Evolutionary conservation across 2,113 vertebrate genomes (phyloP).

Genomic region (Protobothrops mucrosquamatus): DNA sequence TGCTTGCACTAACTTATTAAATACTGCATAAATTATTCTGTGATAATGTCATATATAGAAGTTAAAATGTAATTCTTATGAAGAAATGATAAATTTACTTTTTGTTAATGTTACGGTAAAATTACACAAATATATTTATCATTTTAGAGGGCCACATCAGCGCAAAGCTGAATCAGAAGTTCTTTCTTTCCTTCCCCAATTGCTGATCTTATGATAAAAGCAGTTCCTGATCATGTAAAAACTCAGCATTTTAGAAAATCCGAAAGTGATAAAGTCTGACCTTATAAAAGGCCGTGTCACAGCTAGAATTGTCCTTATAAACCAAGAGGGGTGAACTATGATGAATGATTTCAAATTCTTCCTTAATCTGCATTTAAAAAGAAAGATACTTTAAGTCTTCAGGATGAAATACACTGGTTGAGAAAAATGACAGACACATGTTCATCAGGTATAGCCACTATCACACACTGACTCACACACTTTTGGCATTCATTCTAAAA

Average conservation of each 20-base stretch:
- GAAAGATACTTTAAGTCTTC: slow-evolving; percentile 3
- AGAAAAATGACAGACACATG: not conserved
- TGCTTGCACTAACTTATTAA: not conserved
- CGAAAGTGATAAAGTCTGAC: slow-evolving; percentile 61
- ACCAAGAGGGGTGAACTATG: slow-evolving; percentile 97
- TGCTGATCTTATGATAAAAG: not conserved
- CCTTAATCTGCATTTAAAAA: slow-evolving; percentile 77
- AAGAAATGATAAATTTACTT: not conserved
- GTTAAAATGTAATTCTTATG: not conserved
- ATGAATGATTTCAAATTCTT: slow-evolving; percentile 99
- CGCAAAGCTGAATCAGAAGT: not conserved
- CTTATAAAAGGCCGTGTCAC: slow-evolving; percentile 97
- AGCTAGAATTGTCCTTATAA: slow-evolving; percentile 93
- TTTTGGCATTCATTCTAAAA: not conserved
- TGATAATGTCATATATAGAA: not conserved
- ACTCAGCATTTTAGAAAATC: not conserved
- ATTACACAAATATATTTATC: not conserved
- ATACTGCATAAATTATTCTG: not conserved
- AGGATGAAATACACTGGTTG: not conserved
- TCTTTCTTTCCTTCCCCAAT: not conserved
- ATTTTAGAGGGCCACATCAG: not conserved
- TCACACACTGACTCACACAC: not conserved
- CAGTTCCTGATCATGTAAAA: not conserved
- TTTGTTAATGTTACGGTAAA: not conserved
- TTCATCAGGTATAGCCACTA: not conserved